Evolutionary conservation across 2,113 vertebrate genomes (phyloP), one percentile per base, ranked within the genome.

Genomic region (Taxidea taxus): DNA sequence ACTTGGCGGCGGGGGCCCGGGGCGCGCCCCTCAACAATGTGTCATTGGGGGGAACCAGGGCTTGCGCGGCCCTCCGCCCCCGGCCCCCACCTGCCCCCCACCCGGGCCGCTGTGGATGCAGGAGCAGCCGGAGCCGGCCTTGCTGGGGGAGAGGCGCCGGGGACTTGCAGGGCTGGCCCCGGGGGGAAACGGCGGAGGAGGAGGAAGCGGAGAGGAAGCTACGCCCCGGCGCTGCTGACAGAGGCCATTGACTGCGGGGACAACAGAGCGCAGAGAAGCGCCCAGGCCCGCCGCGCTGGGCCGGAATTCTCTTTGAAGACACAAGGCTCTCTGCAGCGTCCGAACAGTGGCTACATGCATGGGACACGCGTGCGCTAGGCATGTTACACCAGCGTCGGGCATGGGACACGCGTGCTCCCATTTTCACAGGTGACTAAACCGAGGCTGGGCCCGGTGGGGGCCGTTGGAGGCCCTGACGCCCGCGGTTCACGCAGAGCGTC

Each of bases 151-250:
- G 97, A 98, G 95, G 80, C 58, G 97, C 74, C 85, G 1, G 21
- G 20, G 97, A 97, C 96, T 97, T 97, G 97, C 96, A 66, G 95
- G 84, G 89, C 94, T 1, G 91, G 90, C 81, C 91, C 80, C 0
- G 3, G 89, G 91, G 97, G 98, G 98, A 98, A 98, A 97, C 80
- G 64, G 88, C 97, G 86, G 98, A 96, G 98, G 96, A 98, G 96
- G 98, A 98, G 98, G 98, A 94, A 97, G 93, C 54, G 94, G 97
- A 97, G 97, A 98, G 98, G 98, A 97, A 98, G 97, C 98, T 98
- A 97, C 97, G 70, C 98, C 97, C 91, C 21, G 87, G 97, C 97
- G 78, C 97, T 90, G 93, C 95, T 44, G 87, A 72, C 39, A 96
- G 95, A 94, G 95, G 96, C 96, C 94, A 3, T 94, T 93, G 74